Evolutionary conservation across 2,797 vertebrate genomes (phyloP).

Genomic region (Pseudopleuronectes americanus): DNA sequence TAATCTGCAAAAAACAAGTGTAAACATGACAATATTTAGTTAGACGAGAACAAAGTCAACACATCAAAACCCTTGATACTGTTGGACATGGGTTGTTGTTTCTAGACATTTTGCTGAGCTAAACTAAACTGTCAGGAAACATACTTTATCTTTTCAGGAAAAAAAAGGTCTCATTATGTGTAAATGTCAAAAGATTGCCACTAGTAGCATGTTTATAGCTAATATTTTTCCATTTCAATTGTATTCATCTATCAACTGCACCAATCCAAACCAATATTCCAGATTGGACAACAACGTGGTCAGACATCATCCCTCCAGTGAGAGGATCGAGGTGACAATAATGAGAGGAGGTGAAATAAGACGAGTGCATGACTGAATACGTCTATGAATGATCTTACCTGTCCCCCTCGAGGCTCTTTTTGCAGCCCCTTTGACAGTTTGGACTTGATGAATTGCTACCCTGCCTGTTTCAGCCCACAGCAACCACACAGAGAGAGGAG

Average conservation of each 20-base stretch:
- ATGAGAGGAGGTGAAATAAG: constrained; percentile 15
- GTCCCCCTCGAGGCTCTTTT: constrained; percentile 91
- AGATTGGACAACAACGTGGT: neutral
- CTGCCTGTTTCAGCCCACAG: constrained; percentile 87
- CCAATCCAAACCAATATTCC: neutral
- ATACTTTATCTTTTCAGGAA: too few relatives aligned
- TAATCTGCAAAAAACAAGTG: neutral
- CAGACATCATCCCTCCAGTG: neutral
- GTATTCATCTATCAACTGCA: neutral
- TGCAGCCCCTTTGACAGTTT: constrained; percentile 90
- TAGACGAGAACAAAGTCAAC: too few relatives aligned
- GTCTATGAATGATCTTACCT: constrained; percentile 87
- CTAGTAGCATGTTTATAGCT: too few relatives aligned
- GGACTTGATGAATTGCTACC: constrained; percentile 91
- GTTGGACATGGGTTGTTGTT: neutral
- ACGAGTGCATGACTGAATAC: constrained; percentile 75
- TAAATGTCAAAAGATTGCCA: too few relatives aligned
- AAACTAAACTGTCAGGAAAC: neutral
- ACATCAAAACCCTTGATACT: too few relatives aligned
- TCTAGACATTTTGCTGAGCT: too few relatives aligned
- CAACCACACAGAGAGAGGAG: constrained; percentile 73
- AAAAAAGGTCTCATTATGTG: neutral
- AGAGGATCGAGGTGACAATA: constrained; percentile 2
- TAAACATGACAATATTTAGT: too few relatives aligned
- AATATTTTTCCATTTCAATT: too few relatives aligned